These are phyloP conservation scores for Homarus gammarus DNA, from an alignment of 2,888 invertebrate species.

Conservation along the genomic window DNA sequence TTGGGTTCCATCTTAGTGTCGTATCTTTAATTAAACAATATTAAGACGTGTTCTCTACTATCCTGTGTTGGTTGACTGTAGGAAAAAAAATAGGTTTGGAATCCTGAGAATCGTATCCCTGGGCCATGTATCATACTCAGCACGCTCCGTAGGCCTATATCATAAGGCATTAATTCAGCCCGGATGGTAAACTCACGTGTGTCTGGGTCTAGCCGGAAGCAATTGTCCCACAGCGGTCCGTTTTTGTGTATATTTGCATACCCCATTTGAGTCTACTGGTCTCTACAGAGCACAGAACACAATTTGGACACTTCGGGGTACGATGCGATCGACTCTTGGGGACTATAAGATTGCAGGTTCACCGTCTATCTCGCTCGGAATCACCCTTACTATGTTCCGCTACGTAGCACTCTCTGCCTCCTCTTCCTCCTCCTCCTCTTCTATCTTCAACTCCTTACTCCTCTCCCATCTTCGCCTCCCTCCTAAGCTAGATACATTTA, in stretches of 20 bases:
- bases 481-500: background rate
- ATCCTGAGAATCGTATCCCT: too few species aligned
- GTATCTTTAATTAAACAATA: too few species aligned
- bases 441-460: too few species aligned
- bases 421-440: background rate
- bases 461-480: too few species aligned
- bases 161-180: too few species aligned
- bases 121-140: too few species aligned
- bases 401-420: background rate
- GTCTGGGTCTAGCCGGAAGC: slow-evolving; percentile 22
- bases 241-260: slow-evolving; percentile 41
- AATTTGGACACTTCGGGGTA: background rate
- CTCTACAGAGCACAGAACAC: background rate
- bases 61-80: too few species aligned
- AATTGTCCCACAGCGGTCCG: slow-evolving; percentile 46
- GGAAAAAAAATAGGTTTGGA: too few species aligned
- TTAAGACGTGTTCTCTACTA: too few species aligned
- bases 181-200: too few species aligned
- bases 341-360: slow-evolving; percentile 28
- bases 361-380: slow-evolving; percentile 24
- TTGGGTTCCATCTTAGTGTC: too few species aligned
- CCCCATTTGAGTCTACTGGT: slow-evolving; percentile 24
- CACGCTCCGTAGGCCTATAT: too few species aligned
- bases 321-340: background rate
- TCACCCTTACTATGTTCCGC: background rate